Conservation (phyloP, 2,113 vertebrate species). For the Hassar affinis region DNA sequence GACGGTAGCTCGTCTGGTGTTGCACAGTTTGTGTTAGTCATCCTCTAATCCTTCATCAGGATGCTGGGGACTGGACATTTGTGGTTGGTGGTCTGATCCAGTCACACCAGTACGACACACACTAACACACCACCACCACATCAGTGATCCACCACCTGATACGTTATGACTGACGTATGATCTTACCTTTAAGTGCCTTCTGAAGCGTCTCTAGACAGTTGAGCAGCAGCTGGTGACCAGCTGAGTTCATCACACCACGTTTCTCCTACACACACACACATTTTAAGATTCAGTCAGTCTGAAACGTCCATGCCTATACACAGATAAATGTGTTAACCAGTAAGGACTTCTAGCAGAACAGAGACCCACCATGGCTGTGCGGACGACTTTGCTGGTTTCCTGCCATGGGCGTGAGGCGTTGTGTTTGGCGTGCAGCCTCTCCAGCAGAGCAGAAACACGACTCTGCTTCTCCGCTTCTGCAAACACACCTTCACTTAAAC, state of each 20-base stretch:
- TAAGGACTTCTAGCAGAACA: not conserved
- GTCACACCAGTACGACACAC: too few relatives aligned
- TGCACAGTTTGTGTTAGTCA: too few relatives aligned
- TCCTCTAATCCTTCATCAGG: too few relatives aligned
- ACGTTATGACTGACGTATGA: too few relatives aligned
- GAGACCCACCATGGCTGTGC: constrained; percentile 88
- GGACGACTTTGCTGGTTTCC: constrained; percentile 93
- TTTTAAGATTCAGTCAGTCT: not conserved
- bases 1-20: too few relatives aligned
- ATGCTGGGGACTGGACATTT: too few relatives aligned
- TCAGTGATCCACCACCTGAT: too few relatives aligned
- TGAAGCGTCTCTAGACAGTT: constrained; percentile 94
- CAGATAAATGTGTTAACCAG: not conserved
- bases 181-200: constrained; percentile 90
- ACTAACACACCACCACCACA: too few relatives aligned
- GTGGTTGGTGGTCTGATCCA: too few relatives aligned
- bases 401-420: constrained; percentile 91
- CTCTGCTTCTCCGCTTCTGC: constrained; percentile 75
- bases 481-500: constrained; percentile 8
- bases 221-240: constrained; percentile 90
- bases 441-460: constrained; percentile 87
- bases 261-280: constrained; percentile 81
- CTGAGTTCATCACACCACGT: constrained; percentile 84
- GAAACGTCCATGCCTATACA: not conserved
- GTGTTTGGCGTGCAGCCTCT: constrained; percentile 92